Conservation (phyloP, 2,113 vertebrate genomes). For the Aphyosemion australe region DNA sequence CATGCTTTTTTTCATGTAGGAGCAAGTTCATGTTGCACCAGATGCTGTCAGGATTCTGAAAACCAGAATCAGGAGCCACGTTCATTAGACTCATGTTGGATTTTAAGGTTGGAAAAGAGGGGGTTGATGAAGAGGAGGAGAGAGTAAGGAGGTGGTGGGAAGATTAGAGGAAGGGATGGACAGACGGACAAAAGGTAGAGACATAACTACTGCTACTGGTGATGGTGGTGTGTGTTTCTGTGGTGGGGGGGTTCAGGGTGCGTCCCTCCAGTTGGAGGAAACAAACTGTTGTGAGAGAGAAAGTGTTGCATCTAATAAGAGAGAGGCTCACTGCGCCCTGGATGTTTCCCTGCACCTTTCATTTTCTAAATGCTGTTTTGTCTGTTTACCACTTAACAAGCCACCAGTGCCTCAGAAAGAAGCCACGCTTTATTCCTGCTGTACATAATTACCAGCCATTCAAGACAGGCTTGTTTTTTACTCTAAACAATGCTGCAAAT, state of each 20-base stretch:
- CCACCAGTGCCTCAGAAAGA: conserved; percentile 71
- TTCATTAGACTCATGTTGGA: conserved; percentile 69
- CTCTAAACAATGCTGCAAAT: conserved; percentile 71
- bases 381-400: conserved; percentile 78
- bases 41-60: conserved; percentile 28
- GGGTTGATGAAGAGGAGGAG: conserved; percentile 39
- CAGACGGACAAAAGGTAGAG: conserved; percentile 44
- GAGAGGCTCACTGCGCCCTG: conserved; percentile 68
- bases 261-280: conserved; percentile 67
- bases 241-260: conserved; percentile 61
- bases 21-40: conserved; percentile 18
- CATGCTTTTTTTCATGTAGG: conserved; percentile 30
- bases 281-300: conserved; percentile 56
- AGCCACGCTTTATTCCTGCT: conserved; percentile 73
- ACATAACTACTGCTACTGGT: conserved; percentile 59
- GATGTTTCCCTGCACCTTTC: conserved; percentile 75
- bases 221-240: not conserved
- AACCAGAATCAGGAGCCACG: conserved; percentile 49
- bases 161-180: conserved; percentile 65
- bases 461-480: conserved; percentile 70
- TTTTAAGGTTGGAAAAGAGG: conserved; percentile 42
- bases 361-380: conserved; percentile 78
- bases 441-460: conserved; percentile 76
- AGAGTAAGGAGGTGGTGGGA: conserved; percentile 40
- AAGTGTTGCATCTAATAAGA: conserved; percentile 71